Conservation (phyloP, 2,888 invertebrate species). For the Cataglyphis cursor region DNA sequence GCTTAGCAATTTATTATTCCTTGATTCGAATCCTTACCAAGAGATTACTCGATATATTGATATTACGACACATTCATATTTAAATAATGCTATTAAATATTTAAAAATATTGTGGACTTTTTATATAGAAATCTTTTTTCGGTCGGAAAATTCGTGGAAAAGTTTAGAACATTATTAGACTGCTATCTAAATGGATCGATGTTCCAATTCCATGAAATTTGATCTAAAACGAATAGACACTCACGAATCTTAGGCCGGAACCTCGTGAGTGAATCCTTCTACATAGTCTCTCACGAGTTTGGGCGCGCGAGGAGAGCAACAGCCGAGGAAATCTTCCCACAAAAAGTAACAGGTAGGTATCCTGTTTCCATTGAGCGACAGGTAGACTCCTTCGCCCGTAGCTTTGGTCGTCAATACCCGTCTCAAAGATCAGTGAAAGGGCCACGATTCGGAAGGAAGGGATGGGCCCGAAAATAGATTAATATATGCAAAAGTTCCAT, state of each 20-base stretch:
- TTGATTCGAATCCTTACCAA: background rate
- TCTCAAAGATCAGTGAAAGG: slow-evolving; percentile 61
- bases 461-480: slow-evolving; percentile 81
- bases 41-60: background rate
- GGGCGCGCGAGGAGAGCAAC: slow-evolving; percentile 50
- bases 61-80: background rate
- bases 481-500: slow-evolving; percentile 85
- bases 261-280: slow-evolving; percentile 70
- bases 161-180: slow-evolving; percentile 17
- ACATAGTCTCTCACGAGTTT: slow-evolving; percentile 71
- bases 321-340: slow-evolving; percentile 82
- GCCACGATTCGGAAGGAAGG: slow-evolving; percentile 71
- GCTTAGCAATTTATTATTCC: background rate
- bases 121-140: background rate
- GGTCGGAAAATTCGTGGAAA: background rate
- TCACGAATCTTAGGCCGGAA: slow-evolving; percentile 65
- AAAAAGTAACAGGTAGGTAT: slow-evolving; percentile 85
- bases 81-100: background rate
- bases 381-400: slow-evolving; percentile 78
- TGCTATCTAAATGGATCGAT: slow-evolving; percentile 67
- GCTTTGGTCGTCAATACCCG: slow-evolving; percentile 72
- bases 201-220: slow-evolving; percentile 68
- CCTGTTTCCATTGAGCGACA: slow-evolving; percentile 85
- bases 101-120: background rate
- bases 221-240: slow-evolving; percentile 61